Conservation (phyloP, 2,113 vertebrate species). For the Neotragus pygmaeus region DNA sequence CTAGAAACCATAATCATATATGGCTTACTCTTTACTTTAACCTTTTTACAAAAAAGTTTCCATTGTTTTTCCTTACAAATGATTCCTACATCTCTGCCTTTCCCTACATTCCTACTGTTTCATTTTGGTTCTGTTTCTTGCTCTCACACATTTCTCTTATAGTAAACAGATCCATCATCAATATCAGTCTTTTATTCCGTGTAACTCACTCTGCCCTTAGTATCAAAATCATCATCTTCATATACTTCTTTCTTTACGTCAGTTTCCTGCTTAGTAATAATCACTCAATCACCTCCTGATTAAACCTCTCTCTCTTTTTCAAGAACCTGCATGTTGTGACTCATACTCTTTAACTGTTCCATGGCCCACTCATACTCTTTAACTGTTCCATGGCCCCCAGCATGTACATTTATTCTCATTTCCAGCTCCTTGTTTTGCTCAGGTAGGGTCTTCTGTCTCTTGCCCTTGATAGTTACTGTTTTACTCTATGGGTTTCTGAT, state of each 20-base stretch:
- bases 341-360: neutral
- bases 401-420: neutral
- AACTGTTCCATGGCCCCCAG: neutral
- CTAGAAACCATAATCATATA: neutral
- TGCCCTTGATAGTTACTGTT: neutral
- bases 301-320: conserved; percentile 17
- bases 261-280: neutral
- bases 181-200: neutral
- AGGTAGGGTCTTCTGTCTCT: neutral
- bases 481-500: neutral
- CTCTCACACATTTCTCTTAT: neutral
- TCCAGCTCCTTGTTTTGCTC: neutral
- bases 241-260: conserved; percentile 8
- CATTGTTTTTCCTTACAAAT: neutral
- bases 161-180: neutral
- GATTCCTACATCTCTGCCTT: neutral
- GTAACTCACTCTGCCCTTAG: neutral
- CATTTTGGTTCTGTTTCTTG: neutral
- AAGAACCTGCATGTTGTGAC: neutral
- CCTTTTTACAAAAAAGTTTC: neutral
- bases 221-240: conserved; percentile 5
- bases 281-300: neutral
- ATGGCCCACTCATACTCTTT: neutral
- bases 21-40: neutral
- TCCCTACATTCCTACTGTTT: neutral